Conservation (phyloP, 1,140 invertebrate genomes). For the Cepaea nemoralis region DNA sequence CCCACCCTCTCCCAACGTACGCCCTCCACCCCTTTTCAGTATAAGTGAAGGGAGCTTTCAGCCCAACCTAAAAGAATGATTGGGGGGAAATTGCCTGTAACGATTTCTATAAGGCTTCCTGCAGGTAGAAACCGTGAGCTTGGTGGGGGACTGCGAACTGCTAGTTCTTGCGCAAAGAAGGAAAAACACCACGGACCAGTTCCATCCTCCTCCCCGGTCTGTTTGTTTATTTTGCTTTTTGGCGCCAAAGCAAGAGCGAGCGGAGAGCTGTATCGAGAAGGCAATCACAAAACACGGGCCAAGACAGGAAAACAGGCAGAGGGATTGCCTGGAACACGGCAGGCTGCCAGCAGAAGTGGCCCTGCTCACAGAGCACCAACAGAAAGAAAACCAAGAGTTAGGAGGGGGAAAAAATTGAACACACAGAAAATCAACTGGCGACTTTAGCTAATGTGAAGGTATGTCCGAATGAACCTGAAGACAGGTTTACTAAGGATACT, state of each 20-base stretch:
- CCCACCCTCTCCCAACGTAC: not conserved
- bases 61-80: not conserved
- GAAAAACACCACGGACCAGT: not conserved
- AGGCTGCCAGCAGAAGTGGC: not conserved
- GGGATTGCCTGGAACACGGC: no score
- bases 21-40: not conserved
- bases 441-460: no score
- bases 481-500: no score
- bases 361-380: not conserved
- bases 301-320: not conserved
- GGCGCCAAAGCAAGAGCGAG: not conserved
- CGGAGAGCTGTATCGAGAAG: not conserved
- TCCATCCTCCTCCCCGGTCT: not conserved
- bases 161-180: not conserved
- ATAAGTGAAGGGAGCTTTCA: no score
- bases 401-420: no score
- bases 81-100: not conserved
- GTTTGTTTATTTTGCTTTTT: conserved; percentile 5
- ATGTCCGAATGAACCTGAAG: no score
- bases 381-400: no score
- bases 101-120: not conserved
- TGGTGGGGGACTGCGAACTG: not conserved
- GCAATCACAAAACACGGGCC: not conserved
- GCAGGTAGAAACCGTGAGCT: not conserved
- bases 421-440: no score